Evolutionary conservation across 2,797 vertebrate genomes (phyloP), one percentile per base, ranked within the genome.

Genomic region (Hippoglossus hippoglossus): DNA sequence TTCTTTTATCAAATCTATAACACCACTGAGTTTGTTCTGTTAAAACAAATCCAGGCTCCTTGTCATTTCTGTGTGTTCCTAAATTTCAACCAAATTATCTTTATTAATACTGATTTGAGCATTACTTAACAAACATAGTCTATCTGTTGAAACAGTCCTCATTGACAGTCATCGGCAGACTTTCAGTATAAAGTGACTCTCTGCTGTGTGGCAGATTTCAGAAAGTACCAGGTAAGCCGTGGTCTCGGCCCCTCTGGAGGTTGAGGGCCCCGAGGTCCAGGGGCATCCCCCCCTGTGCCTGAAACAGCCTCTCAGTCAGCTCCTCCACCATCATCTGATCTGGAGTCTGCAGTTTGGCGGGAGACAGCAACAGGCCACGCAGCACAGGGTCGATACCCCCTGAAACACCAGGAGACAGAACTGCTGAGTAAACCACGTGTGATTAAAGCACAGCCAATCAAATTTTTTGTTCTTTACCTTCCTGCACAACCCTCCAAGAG

Each of bases 281-380:
- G 19, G 94, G 94, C 77, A 95, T 89, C 24, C 93, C 94, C n/a
- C 93, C 93, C 73, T 94, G 94, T 15, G 94, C 94, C 89, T 95
- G 93, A 84, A 96, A 96, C 52, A 96, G 87, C 61, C 92, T 88
- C 75, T 96, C 95, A 0, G 93, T 95, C 72, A 96, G 89, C 81
- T 96, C 95, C 84, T 95, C 95, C 63, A 95, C 94, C 95, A 96
- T 95, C 94, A 96, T 96, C 90, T 96, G 94, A 73, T 93, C 92
- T 9, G 94, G 90, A 18, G 86, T 92, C 86, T 95, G 94, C 39
- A 95, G 91, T 78, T 96, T 96, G 16, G 95, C 94, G 0, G 94
- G 93, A 50, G 93, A 94, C 70, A 94, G 75, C 77, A 95, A 62
- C 59, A 96, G 76, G 3, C 95, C 95, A 0, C 95, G 92, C 60